Base-by-base conservation (phyloP, 2,888 invertebrate genomes). In the Catonia carolina region DNA sequence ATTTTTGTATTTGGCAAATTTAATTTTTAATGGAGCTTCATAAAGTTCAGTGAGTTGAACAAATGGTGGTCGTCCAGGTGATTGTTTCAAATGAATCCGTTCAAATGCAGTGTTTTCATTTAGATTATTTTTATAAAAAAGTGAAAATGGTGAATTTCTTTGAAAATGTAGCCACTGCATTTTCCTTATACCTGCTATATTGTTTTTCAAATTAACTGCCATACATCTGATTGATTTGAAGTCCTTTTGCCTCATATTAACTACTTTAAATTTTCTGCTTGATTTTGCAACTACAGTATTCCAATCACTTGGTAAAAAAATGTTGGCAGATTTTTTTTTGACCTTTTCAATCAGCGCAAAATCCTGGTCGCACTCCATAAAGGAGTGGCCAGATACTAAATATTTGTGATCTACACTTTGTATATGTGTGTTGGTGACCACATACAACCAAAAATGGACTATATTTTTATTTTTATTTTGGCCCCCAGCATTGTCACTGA, bases 361-460 rank as follows among this genome's bases (percentile, higher is more conserved):
- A 37, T 61, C 62, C 47, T 59, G 53, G 48, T 63, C 58, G 27
- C 55, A 61, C 1, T 58, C 55, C 56, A 59, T 54, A 36, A 47
- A 61, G 23, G 58, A 60, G 49, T 60, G 64, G 27, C 62, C 62
- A 35, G 58, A 51, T 2, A 62, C 56, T 20, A 63, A 55, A 56
- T 62, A 61, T 56, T 60, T 58, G 33, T 59, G 53, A 17, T 63
- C 62, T 14, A 59, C 48, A 8, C 18, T 53, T 17, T 60, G 49
- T 3, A 53, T 52, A 56, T 42, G 35, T 45, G 50, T 59, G 23
- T 50, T 55, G n/a, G 10, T 27, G 35, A 60, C 53, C 10, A 60
- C 41, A 33, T 52, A 59, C 14, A 71, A 64, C 60, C 69, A 68
- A 3, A 68, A 67, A 18, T 69, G 60, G 10, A 68, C 17, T 1